phyloP scores from a whole-genome alignment of 2,797 vertebrate genomes.

The Paramormyrops hopkinsi region DNA sequence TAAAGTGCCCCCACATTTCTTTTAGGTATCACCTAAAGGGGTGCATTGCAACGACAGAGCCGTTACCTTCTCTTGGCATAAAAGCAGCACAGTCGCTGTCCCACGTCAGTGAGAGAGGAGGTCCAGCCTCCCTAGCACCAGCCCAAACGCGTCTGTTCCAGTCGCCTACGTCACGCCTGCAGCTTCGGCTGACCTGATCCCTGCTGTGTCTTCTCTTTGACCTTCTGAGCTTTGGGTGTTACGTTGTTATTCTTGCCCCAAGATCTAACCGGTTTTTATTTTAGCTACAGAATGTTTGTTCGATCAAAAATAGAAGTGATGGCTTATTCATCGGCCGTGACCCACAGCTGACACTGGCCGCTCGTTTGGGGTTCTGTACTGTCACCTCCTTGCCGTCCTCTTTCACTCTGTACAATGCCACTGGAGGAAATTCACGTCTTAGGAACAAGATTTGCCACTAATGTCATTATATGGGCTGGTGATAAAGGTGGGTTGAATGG shows the following conservation, averaged over 20 bases:
- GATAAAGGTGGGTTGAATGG: neutral
- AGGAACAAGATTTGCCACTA: neutral
- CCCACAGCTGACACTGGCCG: neutral
- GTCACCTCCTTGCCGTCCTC: neutral
- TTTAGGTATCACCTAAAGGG: neutral
- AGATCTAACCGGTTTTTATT: neutral
- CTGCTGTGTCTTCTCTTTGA: neutral
- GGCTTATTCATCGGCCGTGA: neutral
- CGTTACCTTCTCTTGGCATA: neutral
- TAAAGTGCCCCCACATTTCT: neutral
- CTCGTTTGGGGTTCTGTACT: neutral
- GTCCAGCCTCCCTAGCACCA: neutral
- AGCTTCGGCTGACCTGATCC: neutral
- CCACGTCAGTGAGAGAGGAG: neutral
- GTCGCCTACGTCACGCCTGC: neutral
- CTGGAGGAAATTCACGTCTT: neutral
- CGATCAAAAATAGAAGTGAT: neutral
- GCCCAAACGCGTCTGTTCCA: neutral
- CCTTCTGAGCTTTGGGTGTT: neutral
- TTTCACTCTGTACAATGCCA: neutral
- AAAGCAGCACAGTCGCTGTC: no score
- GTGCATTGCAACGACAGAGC: neutral
- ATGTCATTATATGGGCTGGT: neutral
- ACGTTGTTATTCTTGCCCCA: neutral
- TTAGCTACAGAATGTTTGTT: neutral